These are phyloP conservation scores for Hypsibius dujardini DNA, from an alignment of 1,140 invertebrate genomes.

Conservation along the genomic window DNA sequence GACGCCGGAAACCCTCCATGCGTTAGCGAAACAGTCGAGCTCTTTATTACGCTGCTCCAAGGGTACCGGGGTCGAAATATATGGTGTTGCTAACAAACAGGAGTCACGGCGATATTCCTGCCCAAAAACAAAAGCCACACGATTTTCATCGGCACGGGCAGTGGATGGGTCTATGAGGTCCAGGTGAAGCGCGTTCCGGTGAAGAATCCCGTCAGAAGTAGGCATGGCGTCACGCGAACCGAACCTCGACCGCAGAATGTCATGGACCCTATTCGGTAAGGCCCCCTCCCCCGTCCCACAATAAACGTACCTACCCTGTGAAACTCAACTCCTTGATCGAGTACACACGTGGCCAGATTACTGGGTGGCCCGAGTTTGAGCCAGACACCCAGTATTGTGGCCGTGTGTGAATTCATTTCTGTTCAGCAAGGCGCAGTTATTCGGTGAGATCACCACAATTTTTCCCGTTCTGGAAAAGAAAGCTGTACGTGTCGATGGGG, in stretches of 20 bases:
- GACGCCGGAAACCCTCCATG: no score
- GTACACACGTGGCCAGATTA: no score
- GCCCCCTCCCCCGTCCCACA: not conserved
- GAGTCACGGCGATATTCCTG: conserved; percentile 47
- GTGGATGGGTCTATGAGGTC: conserved; percentile 37
- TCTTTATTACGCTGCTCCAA: not conserved
- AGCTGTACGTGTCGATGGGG: not conserved
- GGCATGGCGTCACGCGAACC: not conserved
- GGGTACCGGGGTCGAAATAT: not conserved
- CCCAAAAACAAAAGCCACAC: conserved; percentile 34
- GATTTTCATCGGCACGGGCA: conserved; percentile 59
- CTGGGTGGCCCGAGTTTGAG: not conserved
- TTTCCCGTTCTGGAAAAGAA: not conserved
- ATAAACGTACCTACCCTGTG: not conserved
- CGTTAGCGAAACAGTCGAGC: no score
- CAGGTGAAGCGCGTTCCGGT: not conserved
- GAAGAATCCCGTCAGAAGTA: not conserved
- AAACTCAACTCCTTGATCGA: no score
- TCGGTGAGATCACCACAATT: conserved; percentile 6
- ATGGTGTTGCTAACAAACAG: conserved; percentile 28
- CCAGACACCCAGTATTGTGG: not conserved
- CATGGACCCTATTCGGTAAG: not conserved
- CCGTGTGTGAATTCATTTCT: no score
- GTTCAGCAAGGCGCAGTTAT: not conserved
- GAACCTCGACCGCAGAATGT: not conserved